Conservation (phyloP, 2,797 vertebrate species). For the Typhlichthys subterraneus region DNA sequence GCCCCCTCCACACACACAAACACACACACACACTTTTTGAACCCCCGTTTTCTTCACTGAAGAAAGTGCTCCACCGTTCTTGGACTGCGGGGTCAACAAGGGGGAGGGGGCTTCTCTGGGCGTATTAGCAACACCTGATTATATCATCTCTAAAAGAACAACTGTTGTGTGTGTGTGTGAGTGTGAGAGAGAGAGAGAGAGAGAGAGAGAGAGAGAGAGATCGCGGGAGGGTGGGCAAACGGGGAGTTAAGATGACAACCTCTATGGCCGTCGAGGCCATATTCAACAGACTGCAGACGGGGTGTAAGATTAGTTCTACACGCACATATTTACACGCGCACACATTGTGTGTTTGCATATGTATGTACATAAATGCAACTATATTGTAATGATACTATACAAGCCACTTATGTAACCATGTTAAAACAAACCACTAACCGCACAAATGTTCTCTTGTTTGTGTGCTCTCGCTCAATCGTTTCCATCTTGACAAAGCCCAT, state of each 20-base stretch:
- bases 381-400: conserved; percentile 79
- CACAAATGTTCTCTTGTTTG: conserved; percentile 76
- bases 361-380: conserved; percentile 78
- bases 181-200: no score
- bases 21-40: not conserved
- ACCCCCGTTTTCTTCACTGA: conserved; percentile 26
- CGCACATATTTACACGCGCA: conserved; percentile 79
- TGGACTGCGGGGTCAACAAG: conserved; percentile 64
- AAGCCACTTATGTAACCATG: conserved; percentile 82
- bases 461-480: conserved; percentile 66
- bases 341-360: conserved; percentile 74
- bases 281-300: conserved; percentile 73
- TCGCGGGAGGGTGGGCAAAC: conserved; percentile 1
- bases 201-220: no score
- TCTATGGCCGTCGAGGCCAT: conserved; percentile 66
- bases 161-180: no score
- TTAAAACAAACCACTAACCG: conserved; percentile 85
- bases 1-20: not conserved
- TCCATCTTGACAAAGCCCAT: conserved; percentile 76
- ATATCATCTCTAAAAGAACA: conserved; percentile 16
- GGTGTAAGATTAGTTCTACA: conserved; percentile 80
- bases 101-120: conserved; percentile 13
- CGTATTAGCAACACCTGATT: no score
- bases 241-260: conserved; percentile 51
- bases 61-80: conserved; percentile 39